Percentiles rank a stretch among this genome's conserved stretches.
phyloP scores from a whole-genome alignment of 2,888 invertebrate genomes.

The Drosophila peninsularis region DNA sequence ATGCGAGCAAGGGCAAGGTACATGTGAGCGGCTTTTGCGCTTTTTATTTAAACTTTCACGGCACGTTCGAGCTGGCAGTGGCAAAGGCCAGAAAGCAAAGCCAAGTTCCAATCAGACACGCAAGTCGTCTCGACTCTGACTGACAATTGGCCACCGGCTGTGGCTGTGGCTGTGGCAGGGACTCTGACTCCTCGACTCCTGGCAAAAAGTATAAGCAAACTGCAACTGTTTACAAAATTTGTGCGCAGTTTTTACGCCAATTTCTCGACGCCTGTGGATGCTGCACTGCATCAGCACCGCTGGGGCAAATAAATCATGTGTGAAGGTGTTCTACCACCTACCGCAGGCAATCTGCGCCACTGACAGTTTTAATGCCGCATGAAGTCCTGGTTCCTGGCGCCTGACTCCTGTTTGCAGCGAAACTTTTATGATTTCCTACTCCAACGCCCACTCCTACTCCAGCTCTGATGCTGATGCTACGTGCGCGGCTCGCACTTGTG shows the following conservation, averaged over 20 bases:
- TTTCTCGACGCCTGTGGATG: constrained; percentile 45
- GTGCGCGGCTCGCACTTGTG: constrained; percentile 71
- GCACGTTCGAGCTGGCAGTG: constrained; percentile 66
- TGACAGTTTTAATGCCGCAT: constrained; percentile 83
- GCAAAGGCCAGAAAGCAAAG: constrained; percentile 56
- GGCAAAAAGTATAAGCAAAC: constrained; percentile 32
- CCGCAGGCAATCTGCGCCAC: constrained; percentile 76
- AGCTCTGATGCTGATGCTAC: constrained; percentile 23
- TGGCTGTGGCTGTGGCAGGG: constrained; percentile 5
- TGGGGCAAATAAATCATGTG: constrained; percentile 81
- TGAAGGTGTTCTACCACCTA: constrained; percentile 81
- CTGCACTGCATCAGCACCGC: constrained; percentile 66
- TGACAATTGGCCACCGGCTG: constrained; percentile 74
- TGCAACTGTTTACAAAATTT: constrained; percentile 76
- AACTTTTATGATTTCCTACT: constrained; percentile 71
- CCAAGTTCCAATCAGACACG: constrained; percentile 64
- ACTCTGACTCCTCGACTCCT: not conserved
- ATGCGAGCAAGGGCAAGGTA: constrained; percentile 2
- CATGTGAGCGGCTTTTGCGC: constrained; percentile 19
- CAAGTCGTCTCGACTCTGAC: constrained; percentile 49
- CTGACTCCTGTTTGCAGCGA: constrained; percentile 29
- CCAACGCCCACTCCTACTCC: not conserved
- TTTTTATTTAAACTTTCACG: constrained; percentile 77
- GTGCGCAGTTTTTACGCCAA: constrained; percentile 66
- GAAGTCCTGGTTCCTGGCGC: constrained; percentile 49